Evolutionary conservation across 92 coral and sea anemone species (phyloP), one percentile per base, ranked within the genome.

Genomic region (Epizoanthus ramosus): DNA sequence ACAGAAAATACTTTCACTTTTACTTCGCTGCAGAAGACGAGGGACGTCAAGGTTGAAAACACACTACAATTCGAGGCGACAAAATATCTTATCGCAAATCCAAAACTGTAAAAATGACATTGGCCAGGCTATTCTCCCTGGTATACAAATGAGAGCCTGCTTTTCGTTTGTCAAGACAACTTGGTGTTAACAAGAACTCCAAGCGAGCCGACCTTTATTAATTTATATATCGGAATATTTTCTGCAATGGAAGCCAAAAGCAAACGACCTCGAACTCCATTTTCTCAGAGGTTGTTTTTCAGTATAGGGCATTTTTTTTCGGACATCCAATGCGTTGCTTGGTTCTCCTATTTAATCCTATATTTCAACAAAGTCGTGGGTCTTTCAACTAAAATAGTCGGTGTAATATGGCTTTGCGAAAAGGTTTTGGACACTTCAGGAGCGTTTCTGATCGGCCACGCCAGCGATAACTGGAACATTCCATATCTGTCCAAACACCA

Each of bases 341-440:
- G 87, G 83, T 5, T 37, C 13, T 91, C 95, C 7, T 93, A 93
- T 60, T 12, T 93, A 60, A 25, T 93, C 31, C 76, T 80, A 35
- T 93, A 81, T 65, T 90, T 89, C 71, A 93, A 91, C 17, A 93
- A 89, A 87, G 91, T 93, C 14, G 85, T 93, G 10, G 98, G 89
- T 13, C 57, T 93, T n/a, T 90, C 98, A 6, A 91, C 81, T 45
- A 74, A 80, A 61, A 41, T 90, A 3, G 88, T 87, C 4, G 98
- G 98, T 1, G 50, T 84, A 17, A 31, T 93, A 18, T 93, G 90
- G 95, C n/a, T 93, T 31, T 68, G 86, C 43, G 77, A 92, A 14
- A 59, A 63, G 35, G 68, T 79, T 5, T 70, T 91, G 0, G 95
- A 93, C 63, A 75, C 95, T 3, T 65, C 64, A 6, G 70, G 84